phyloP scores from a whole-genome alignment of 2,888 invertebrate species.

The Macrophya annulata region DNA sequence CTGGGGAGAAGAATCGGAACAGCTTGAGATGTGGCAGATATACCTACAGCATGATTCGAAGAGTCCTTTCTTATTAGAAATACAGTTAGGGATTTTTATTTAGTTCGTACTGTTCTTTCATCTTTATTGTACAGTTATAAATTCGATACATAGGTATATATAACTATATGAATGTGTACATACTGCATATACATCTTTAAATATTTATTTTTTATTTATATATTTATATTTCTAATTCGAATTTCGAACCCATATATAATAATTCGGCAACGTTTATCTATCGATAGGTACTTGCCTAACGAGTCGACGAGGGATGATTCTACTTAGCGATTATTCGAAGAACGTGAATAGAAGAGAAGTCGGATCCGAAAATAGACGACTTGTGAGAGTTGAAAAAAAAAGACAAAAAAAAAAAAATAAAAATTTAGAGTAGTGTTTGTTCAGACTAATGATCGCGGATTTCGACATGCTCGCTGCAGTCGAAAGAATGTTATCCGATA shows the following conservation, averaged over 20 bases:
- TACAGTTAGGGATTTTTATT: neutral
- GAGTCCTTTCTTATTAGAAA: neutral
- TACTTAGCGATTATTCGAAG: slow-evolving; percentile 14
- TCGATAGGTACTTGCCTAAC: no score
- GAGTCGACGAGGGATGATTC: neutral
- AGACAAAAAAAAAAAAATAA: neutral
- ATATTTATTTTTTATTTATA: no score
- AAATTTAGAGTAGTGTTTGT: neutral
- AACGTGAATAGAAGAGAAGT: neutral
- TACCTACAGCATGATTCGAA: neutral
- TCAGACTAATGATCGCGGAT: neutral
- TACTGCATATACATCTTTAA: no score
- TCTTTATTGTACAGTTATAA: slow-evolving; percentile 1
- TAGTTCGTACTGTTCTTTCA: neutral
- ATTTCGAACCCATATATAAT: no score
- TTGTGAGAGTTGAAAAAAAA: neutral
- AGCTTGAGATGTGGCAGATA: neutral
- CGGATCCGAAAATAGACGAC: neutral
- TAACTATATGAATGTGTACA: no score
- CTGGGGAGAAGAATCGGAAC: neutral
- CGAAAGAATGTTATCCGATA: no score
- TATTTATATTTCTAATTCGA: neutral
- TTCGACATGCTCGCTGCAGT: neutral
- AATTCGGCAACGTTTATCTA: no score
- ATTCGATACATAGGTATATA: neutral